phyloP scores from a whole-genome alignment of 2,888 invertebrate species.

The Ditylenchus weischeri region DNA sequence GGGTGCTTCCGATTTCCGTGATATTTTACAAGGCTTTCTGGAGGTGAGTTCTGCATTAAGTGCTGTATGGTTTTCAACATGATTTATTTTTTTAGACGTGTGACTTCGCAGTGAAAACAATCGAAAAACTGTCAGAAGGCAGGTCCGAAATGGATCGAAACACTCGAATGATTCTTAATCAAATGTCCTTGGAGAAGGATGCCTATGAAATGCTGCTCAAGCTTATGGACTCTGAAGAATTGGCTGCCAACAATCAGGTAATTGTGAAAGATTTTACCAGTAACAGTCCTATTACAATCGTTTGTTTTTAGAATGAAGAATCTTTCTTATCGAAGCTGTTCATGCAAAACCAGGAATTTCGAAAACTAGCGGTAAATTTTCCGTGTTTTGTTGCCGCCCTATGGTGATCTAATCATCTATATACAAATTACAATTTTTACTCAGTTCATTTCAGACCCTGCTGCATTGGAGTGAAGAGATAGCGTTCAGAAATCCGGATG shows the following conservation, averaged over 20 bases:
- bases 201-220: conserved; percentile 23
- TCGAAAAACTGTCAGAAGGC: conserved; percentile 17
- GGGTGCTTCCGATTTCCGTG: conserved; percentile 12
- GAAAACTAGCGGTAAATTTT: conserved; percentile 20
- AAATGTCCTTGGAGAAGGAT: conserved; percentile 22
- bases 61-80: background rate
- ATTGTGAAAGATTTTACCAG: background rate
- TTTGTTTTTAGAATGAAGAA: conserved; percentile 10
- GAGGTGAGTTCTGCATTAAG: conserved; percentile 10
- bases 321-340: conserved; percentile 29
- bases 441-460: conserved; percentile 18
- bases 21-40: conserved; percentile 17
- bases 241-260: conserved; percentile 14
- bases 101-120: conserved; percentile 23
- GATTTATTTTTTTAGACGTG: conserved; percentile 22
- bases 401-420: background rate
- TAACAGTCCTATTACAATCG: background rate
- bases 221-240: conserved; percentile 23
- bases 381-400: background rate
- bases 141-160: conserved; percentile 17
- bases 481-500: conserved; percentile 16
- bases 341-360: conserved; percentile 21
- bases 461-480: conserved; percentile 31
- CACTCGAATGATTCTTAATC: conserved; percentile 15
- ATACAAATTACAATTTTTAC: conserved; percentile 1